phyloP scores from a whole-genome alignment of 2,113 vertebrate species.

The Zapornia atra region DNA sequence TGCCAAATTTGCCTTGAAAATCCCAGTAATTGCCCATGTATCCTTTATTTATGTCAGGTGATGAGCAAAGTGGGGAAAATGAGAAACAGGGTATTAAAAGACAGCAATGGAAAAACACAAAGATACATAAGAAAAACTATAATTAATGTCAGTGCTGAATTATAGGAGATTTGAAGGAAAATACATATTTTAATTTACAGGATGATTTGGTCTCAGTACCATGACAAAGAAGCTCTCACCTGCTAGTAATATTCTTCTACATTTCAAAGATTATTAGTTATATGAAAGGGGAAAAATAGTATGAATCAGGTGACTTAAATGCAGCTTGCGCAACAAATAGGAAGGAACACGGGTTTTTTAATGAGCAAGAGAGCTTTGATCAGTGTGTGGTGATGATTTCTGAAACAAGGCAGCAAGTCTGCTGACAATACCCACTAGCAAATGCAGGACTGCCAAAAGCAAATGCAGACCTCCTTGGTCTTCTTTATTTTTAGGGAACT shows the following conservation, averaged over 20 bases:
- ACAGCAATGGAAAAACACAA: not conserved
- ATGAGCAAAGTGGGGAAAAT: not conserved
- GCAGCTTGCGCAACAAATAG: not conserved
- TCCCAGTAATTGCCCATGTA: not conserved
- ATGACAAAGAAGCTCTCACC: not conserved
- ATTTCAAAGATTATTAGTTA: not conserved
- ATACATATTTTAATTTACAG: slow-evolving; percentile 13
- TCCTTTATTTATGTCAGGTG: not conserved
- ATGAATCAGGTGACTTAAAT: not conserved
- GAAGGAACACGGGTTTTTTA: not conserved
- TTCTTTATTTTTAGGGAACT: not conserved
- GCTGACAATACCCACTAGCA: not conserved
- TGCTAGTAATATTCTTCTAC: not conserved
- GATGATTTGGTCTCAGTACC: not conserved
- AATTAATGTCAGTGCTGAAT: slow-evolving; percentile 35
- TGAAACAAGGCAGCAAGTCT: not conserved
- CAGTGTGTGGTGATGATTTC: not conserved
- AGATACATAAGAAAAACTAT: slow-evolving; percentile 1
- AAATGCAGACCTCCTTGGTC: not conserved
- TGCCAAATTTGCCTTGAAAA: slow-evolving; percentile 36
- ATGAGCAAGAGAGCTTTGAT: slow-evolving; percentile 1
- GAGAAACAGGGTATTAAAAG: not conserved
- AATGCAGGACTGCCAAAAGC: not conserved
- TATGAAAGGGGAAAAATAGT: not conserved
- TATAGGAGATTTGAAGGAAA: slow-evolving; percentile 25